phyloP scores from a whole-genome alignment of 2,888 invertebrate genomes.

The Bhutanitis thaidina region DNA sequence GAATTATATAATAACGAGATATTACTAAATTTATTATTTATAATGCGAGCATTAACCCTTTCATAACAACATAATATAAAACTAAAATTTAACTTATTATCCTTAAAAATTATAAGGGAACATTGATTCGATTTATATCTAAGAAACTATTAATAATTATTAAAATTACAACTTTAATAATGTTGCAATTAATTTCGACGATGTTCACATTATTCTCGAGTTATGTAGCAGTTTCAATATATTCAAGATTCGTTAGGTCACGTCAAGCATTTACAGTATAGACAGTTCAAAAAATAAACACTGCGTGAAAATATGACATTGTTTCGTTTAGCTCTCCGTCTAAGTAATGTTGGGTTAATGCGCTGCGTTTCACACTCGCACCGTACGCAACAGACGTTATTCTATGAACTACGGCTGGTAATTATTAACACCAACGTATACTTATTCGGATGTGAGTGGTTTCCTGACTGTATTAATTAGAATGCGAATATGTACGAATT shows the following conservation, averaged over 20 bases:
- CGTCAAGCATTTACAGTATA: background rate
- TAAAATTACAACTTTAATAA: background rate
- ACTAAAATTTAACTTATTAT: background rate
- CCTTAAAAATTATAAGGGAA: background rate
- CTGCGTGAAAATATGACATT: background rate
- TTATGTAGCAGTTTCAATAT: no score
- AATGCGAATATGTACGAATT: background rate
- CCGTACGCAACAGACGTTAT: no score
- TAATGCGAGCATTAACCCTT: conserved; percentile 5
- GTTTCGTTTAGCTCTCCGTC: background rate
- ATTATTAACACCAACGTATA: no score
- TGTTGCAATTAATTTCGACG: background rate
- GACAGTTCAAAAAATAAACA: background rate
- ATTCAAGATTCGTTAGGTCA: background rate
- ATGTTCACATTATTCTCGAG: background rate
- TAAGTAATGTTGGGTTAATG: no score
- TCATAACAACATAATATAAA: conserved; percentile 1
- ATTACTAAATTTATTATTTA: conserved; percentile 5
- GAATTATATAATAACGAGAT: background rate
- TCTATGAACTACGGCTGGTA: no score
- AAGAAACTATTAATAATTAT: background rate
- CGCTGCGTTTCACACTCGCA: no score
- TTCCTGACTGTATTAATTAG: no score
- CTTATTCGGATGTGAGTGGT: no score
- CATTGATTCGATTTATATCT: conserved; percentile 1